Evolutionary conservation across 2,113 vertebrate genomes (phyloP).

Genomic region (Crotalus viridis): DNA sequence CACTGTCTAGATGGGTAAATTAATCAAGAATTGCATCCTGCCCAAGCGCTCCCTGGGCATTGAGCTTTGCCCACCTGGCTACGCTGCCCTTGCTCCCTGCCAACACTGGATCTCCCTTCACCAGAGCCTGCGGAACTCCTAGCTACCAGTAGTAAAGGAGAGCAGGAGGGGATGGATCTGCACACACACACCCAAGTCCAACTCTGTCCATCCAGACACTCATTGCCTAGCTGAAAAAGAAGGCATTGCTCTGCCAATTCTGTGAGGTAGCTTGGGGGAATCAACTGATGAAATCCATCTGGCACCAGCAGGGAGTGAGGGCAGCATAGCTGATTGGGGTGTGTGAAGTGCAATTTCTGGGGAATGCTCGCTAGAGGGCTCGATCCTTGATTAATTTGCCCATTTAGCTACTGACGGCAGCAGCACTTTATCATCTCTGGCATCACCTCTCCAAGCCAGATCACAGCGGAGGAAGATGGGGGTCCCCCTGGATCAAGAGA

Average conservation of each 20-base stretch:
- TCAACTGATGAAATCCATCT: background rate
- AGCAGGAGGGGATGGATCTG: background rate
- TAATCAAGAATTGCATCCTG: background rate
- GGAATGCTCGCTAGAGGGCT: background rate
- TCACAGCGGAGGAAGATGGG: background rate
- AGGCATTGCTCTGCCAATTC: background rate
- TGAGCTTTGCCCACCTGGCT: background rate
- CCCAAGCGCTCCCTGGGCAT: background rate
- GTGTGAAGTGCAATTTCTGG: background rate
- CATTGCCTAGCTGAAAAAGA: background rate
- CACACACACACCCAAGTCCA: background rate
- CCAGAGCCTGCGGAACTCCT: background rate
- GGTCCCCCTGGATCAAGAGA: background rate
- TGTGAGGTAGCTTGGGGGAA: background rate
- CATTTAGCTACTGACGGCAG: background rate
- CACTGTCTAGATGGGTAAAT: background rate
- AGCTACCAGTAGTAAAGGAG: background rate
- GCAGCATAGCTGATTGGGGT: fast-evolving
- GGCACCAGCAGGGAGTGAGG: background rate
- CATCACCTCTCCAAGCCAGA: background rate
- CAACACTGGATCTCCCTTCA: background rate
- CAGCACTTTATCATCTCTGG: background rate
- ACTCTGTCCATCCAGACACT: background rate
- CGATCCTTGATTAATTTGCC: background rate
- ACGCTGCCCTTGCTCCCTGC: background rate